phyloP scores from a whole-genome alignment of 2,113 vertebrate genomes.

The Notarius quadriscutis region DNA sequence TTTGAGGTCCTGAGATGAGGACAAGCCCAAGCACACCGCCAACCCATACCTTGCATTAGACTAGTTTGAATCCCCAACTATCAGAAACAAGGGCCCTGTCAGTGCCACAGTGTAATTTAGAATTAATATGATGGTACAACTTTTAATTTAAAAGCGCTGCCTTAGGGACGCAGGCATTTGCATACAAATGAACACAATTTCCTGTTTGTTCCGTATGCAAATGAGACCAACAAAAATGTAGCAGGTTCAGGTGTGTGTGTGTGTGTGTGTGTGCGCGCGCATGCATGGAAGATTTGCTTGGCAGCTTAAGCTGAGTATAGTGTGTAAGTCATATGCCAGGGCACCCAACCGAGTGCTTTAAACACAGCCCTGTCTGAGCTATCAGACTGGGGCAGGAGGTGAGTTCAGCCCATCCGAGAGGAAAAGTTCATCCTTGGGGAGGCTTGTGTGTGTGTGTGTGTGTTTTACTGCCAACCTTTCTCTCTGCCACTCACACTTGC shows the following conservation, averaged over 20 bases:
- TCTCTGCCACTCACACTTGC: slow-evolving; percentile 66
- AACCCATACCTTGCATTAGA: neutral
- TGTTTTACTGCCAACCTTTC: slow-evolving; percentile 62
- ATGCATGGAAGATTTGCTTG: slow-evolving; percentile 42
- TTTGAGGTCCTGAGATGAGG: slow-evolving; percentile 41
- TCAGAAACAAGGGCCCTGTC: slow-evolving; percentile 65
- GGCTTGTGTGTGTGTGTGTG: slow-evolving; percentile 27
- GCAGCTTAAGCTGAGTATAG: slow-evolving; percentile 65
- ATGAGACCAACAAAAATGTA: slow-evolving; percentile 68
- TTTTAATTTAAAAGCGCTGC: slow-evolving; percentile 79
- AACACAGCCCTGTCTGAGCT: slow-evolving; percentile 68
- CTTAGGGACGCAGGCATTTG: slow-evolving; percentile 79
- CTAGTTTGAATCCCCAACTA: slow-evolving; percentile 24
- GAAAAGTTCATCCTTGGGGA: slow-evolving; percentile 56
- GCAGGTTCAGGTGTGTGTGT: slow-evolving; percentile 29
- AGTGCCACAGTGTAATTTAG: slow-evolving; percentile 75
- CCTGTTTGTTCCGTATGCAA: slow-evolving; percentile 79
- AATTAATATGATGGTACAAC: slow-evolving; percentile 79
- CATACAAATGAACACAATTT: slow-evolving; percentile 84
- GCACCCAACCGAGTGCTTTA: slow-evolving; percentile 71
- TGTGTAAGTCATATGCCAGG: slow-evolving; percentile 50
- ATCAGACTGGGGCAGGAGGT: slow-evolving; percentile 60
- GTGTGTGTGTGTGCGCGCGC: slow-evolving; percentile 24
- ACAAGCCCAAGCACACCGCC: slow-evolving; percentile 33
- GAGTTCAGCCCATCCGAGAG: slow-evolving; percentile 55